Base-by-base conservation (phyloP, 2,113 vertebrate genomes). In the Meles meles region DNA sequence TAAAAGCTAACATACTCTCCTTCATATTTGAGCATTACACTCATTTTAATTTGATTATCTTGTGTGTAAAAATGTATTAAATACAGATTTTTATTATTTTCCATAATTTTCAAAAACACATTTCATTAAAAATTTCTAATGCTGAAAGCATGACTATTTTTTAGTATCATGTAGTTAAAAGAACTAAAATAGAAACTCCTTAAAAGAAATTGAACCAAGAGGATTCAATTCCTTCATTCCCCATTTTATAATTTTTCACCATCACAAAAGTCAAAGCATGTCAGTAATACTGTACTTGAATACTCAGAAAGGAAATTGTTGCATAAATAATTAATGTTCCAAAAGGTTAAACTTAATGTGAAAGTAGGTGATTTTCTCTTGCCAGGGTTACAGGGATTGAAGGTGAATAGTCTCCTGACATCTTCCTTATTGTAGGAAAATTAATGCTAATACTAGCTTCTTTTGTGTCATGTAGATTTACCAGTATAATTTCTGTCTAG, bases 261-360 rank as follows among this genome's bases (percentile, higher is more conserved):
- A 63, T 95, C 84, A 95, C 44, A 59, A 92, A 97, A 96, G 71
- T 95, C 69, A 93, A 95, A 94, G 80, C 79, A 42, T 83, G 23
- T 94, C 57, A 92, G 27, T 76, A 96, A 92, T 83, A 92, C 23
- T 57, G 17, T 90, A 85, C 65, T 61, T 94, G 76, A 94, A 96
- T 81, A 88, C 57, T 96, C 69, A 88, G 88, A 89, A 88, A 97
- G 89, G 61, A 96, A 96, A 97, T 97, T 96, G 92, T 94, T 92
- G 67, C 21, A 7, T 97, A 94, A 97, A 97, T 97, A 97, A 97
- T 97, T 98, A 94, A 98, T 94, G 44, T 8, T 82, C 42, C 49
- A 69, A 97, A 98, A 97, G 96, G 92, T 97, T 97, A 96, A 77
- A 91, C 93, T 94, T 98, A 97, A 98, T 98, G 95, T 91, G 80